phyloP scores from a whole-genome alignment of 1,140 invertebrate genomes.

The Monochamus saltuarius region DNA sequence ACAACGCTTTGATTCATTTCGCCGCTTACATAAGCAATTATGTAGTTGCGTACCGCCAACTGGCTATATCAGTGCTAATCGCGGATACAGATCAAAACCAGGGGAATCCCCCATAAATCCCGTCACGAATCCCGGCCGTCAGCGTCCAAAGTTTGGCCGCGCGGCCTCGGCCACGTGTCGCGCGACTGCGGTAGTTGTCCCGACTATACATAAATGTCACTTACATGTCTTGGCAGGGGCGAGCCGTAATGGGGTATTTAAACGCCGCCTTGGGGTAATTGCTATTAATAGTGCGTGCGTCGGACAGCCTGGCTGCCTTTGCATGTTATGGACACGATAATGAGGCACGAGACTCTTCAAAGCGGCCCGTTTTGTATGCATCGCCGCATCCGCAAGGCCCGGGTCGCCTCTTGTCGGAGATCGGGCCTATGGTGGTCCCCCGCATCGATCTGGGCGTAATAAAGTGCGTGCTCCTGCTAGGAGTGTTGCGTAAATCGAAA shows the following conservation, averaged over 20 bases:
- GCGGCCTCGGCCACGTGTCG: constrained; percentile 14
- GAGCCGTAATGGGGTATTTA: constrained; percentile 40
- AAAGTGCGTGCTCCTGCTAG: no score
- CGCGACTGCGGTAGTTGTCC: constrained; percentile 19
- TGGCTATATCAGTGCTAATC: no score
- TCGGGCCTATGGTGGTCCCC: no score
- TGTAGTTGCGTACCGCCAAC: no score
- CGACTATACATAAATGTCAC: constrained; percentile 45
- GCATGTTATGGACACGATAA: constrained; percentile 47
- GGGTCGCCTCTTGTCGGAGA: no score
- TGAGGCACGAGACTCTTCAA: constrained; percentile 37
- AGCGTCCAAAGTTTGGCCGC: background rate
- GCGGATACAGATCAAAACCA: background rate
- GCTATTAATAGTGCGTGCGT: constrained; percentile 45
- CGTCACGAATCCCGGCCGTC: background rate
- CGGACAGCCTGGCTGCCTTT: constrained; percentile 40
- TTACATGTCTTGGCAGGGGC: constrained; percentile 35
- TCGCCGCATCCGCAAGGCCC: constrained; percentile 6
- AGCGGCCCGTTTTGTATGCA: constrained; percentile 31
- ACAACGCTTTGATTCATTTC: no score
- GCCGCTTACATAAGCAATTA: no score
- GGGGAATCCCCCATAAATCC: background rate
- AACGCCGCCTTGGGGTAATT: constrained; percentile 46
- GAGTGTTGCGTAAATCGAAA: no score
- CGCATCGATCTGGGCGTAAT: no score